phyloP scores from a whole-genome alignment of 1,140 invertebrate species.

The Battus philenor region DNA sequence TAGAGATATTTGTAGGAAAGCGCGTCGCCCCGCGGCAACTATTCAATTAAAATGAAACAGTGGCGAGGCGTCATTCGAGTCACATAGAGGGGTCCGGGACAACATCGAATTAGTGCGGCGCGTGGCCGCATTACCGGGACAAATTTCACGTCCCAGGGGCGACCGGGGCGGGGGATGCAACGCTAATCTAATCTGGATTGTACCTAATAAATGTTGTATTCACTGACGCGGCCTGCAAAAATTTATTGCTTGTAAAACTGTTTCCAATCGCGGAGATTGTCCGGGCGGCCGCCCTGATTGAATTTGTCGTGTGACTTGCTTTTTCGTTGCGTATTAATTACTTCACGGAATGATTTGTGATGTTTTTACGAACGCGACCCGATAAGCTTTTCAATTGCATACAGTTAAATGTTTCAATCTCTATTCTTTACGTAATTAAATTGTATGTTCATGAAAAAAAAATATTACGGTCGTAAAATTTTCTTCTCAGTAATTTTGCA shows the following conservation, averaged over 20 bases:
- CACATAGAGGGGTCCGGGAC: slow-evolving; percentile 61
- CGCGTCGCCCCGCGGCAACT: slow-evolving; percentile 55
- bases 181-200: slow-evolving; percentile 73
- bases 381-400: no score
- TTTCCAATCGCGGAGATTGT: slow-evolving; percentile 70
- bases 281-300: slow-evolving; percentile 53
- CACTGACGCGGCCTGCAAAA: slow-evolving; percentile 52
- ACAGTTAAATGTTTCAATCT: no score
- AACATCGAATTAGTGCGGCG: slow-evolving; percentile 71
- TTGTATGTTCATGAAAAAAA: no score
- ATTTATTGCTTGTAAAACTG: slow-evolving; percentile 75
- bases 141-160: slow-evolving; percentile 62
- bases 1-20: slow-evolving; percentile 70
- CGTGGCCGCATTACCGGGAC: slow-evolving; percentile 72
- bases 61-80: slow-evolving; percentile 63
- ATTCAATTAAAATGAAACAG: slow-evolving; percentile 74
- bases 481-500: no score
- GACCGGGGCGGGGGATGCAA: slow-evolving; percentile 50
- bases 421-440: no score
- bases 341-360: slow-evolving; percentile 1
- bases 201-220: slow-evolving; percentile 72
- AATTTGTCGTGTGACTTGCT: slow-evolving; percentile 57
- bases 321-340: slow-evolving; percentile 17
- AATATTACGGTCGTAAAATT: no score
- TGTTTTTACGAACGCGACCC: not conserved